These are phyloP conservation scores for Hycleus phaleratus DNA, from an alignment of 1,140 invertebrate species.

Conservation along the genomic window DNA sequence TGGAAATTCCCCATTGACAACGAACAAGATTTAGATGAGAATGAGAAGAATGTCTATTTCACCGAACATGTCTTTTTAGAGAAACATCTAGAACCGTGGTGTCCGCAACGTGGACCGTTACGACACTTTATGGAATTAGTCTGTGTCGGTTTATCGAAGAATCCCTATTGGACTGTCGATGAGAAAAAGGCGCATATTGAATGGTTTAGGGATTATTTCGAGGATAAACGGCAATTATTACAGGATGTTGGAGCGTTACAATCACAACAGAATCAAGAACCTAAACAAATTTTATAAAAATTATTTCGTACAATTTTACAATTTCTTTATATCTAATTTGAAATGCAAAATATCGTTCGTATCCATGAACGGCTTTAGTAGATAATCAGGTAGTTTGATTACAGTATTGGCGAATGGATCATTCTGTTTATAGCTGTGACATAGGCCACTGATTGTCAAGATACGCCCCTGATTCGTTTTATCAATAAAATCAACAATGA, in stretches of 20 bases:
- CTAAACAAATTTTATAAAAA: too few species aligned
- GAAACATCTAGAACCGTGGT: slow-evolving; percentile 74
- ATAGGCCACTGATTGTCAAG: too few species aligned
- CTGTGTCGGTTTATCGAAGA: slow-evolving; percentile 87
- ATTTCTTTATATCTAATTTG: too few species aligned
- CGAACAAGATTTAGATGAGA: slow-evolving; percentile 75
- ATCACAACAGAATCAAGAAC: too few species aligned
- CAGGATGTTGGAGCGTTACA: slow-evolving; percentile 51
- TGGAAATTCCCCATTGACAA: slow-evolving; percentile 98
- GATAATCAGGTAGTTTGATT: too few species aligned
- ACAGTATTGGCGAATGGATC: too few species aligned
- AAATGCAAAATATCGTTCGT: too few species aligned
- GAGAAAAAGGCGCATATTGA: slow-evolving; percentile 86
- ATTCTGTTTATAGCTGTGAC: too few species aligned
- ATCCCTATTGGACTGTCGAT: slow-evolving; percentile 79
- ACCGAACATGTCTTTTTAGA: slow-evolving; percentile 92
- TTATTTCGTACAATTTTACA: too few species aligned
- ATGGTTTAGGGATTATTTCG: slow-evolving; percentile 91
- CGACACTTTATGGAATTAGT: slow-evolving; percentile 97
- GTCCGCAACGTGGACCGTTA: slow-evolving; percentile 81
- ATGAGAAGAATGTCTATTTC: slow-evolving; percentile 75
- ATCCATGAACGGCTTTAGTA: too few species aligned
- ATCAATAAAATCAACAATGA: too few species aligned
- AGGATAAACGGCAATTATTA: slow-evolving; percentile 67
- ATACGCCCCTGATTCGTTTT: too few species aligned